A percentile compares a stretch with the other conserved stretches of the same genome.
phyloP scores from a whole-genome alignment of 1,140 invertebrate species.

The Lethocerus indicus region DNA sequence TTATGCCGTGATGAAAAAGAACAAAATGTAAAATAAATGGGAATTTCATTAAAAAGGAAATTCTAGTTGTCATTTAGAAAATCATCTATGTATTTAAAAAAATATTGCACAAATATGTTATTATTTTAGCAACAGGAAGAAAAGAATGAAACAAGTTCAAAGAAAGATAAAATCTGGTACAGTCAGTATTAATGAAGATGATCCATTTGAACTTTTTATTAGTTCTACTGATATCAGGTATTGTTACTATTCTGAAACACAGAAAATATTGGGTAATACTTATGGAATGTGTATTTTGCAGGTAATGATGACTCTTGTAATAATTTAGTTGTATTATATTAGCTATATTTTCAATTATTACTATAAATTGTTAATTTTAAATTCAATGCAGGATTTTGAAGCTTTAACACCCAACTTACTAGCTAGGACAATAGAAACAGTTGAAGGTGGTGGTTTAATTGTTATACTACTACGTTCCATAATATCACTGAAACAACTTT shows the following conservation, averaged over 20 bases:
- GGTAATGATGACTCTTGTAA: conserved; percentile 36
- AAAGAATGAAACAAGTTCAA: conserved; percentile 71
- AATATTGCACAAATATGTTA: too few relatives aligned
- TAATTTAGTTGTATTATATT: neutral
- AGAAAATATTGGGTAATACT: conserved; percentile 94
- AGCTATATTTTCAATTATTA: neutral
- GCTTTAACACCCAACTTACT: conserved; percentile 96
- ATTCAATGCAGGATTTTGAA: conserved; percentile 80
- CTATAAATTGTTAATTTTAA: neutral
- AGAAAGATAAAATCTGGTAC: conserved; percentile 82
- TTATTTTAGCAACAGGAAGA: conserved; percentile 91
- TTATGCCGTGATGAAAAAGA: neutral
- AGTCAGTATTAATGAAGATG: conserved; percentile 83
- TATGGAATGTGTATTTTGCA: conserved; percentile 95
- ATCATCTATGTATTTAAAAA: too few relatives aligned
- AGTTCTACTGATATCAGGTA: conserved; percentile 93
- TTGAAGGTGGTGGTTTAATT: conserved; percentile 93
- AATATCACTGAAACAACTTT: conserved; percentile 82
- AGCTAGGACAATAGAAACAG: conserved; percentile 94
- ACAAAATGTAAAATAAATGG: too few relatives aligned
- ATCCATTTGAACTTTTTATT: conserved; percentile 93
- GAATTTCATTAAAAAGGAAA: too few relatives aligned
- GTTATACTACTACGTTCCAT: conserved; percentile 71
- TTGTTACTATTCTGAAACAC: conserved; percentile 94
- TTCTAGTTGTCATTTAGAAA: too few relatives aligned